These are phyloP conservation scores for Acrocephalus scirpaceus DNA, from an alignment of 2,797 vertebrate genomes.

Conservation along the genomic window DNA sequence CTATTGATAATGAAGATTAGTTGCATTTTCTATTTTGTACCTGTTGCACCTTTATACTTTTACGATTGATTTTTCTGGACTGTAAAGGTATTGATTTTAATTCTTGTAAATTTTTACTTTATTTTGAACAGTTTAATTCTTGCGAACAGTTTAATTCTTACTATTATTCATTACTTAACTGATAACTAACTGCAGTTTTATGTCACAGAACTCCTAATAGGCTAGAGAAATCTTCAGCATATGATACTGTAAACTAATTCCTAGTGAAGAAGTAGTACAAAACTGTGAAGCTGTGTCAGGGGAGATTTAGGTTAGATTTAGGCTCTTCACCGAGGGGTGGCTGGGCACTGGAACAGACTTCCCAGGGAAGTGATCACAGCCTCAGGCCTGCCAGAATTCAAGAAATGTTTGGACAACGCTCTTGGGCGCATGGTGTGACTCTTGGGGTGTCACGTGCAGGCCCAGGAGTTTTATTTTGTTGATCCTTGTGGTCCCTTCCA, in stretches of 20 bases:
- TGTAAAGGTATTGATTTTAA: neutral
- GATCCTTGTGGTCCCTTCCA: neutral
- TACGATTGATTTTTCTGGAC: neutral
- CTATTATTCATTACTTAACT: neutral
- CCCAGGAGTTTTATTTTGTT: neutral
- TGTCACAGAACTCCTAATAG: neutral
- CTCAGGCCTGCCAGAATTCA: neutral
- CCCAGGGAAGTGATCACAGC: neutral
- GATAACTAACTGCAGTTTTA: neutral
- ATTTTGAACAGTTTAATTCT: neutral
- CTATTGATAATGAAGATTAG: neutral
- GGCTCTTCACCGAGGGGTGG: neutral
- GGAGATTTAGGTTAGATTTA: neutral
- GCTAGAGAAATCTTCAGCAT: neutral
- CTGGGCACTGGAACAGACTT: neutral
- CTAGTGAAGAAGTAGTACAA: neutral
- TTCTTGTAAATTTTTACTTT: neutral
- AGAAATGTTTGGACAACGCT: rapidly evolving
- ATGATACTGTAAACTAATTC: neutral
- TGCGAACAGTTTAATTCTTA: neutral
- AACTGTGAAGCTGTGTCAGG: neutral
- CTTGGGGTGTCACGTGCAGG: neutral
- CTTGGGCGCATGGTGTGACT: neutral
- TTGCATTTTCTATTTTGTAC: neutral
- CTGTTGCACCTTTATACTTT: neutral